These are phyloP conservation scores for Cephus rjabovi DNA, from an alignment of 2,888 invertebrate species.

Conservation along the genomic window DNA sequence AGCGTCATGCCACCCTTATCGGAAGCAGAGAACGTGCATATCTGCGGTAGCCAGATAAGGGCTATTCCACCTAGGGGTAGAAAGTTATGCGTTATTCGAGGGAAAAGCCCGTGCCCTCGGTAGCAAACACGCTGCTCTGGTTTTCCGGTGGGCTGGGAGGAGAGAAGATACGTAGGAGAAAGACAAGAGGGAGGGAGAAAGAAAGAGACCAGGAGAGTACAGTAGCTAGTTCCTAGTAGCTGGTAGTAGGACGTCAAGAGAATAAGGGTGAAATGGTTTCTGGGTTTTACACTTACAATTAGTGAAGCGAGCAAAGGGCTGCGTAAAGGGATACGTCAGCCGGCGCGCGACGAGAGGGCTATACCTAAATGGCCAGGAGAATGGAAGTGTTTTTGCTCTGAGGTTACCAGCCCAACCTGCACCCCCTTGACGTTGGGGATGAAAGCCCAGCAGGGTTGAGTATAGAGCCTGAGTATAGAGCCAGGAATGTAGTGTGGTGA, in stretches of 20 bases:
- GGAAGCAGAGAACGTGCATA: conserved; percentile 12
- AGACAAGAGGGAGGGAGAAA: conserved; percentile 8
- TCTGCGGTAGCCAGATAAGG: conserved; percentile 23
- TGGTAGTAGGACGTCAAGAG: background rate
- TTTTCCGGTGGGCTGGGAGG: background rate
- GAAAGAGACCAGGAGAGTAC: background rate
- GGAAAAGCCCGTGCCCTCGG: background rate
- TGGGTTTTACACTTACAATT: conserved; percentile 33
- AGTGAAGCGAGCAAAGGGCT: conserved; percentile 19
- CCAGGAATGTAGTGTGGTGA: background rate
- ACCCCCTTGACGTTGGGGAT: background rate
- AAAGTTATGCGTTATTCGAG: conserved; percentile 19
- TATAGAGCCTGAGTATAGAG: background rate
- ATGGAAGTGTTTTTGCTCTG: conserved; percentile 36
- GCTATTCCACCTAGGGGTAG: conserved; percentile 19
- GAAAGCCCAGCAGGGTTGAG: background rate
- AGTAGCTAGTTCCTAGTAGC: background rate
- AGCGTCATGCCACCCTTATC: background rate
- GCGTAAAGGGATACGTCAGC: conserved; percentile 9
- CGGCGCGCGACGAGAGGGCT: background rate
- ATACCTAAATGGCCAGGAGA: conserved; percentile 31
- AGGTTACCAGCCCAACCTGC: conserved; percentile 22
- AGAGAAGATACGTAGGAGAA: conserved; percentile 1
- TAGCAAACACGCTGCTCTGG: background rate
- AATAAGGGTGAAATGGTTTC: conserved; percentile 20